Base-by-base conservation (phyloP, 2,797 vertebrate species). In the Enteromius mattozi region DNA sequence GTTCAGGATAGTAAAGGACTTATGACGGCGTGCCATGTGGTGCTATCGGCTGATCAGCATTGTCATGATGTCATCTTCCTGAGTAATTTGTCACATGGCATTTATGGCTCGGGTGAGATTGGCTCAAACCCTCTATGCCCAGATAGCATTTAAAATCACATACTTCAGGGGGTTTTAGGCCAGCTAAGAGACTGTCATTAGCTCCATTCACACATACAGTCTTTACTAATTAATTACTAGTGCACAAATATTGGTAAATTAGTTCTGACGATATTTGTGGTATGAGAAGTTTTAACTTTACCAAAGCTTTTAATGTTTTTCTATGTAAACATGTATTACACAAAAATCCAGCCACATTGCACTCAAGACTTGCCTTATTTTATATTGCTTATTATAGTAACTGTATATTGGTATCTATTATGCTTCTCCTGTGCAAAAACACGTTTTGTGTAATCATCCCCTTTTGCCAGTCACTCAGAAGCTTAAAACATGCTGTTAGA, bases 1-100 rank as follows among this genome's bases (percentile, higher is more conserved):
- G 30, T 75, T 75, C 49, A 56, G 30, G 12, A 37, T 4, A 56
- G 47, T 74, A 16, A 16, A 51, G 30, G 30, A 13, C 61, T 78
- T 68, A 24, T 63, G 27, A 47, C 17, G 21, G 13, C 33, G 24
- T 68, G 45, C 13, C 30, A 80, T 51, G 17, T 68, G 61, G 45
- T 33, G 42, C 19, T 30, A 65, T 33, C 1, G 9, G 61, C 63
- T n/a, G 35, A 79, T 79, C 78, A 49, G 19, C 27, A 24, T 45
- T 16, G 27, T 12, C 40, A 47, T 33, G 35, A 40, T 78, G 33
- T 19, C 30, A 33, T 49, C 10, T 8, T 79, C 17, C 56, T 27
- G 42, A 49, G 59, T 33, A 47, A 79, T 79, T 33, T n/a, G 42
- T 80, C 27, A 68, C 10, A 13, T 49, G 27, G 27, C 42, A 79